Evolutionary conservation across 2,797 vertebrate genomes (phyloP).

Genomic region (Pipistrellus pipistrellus): DNA sequence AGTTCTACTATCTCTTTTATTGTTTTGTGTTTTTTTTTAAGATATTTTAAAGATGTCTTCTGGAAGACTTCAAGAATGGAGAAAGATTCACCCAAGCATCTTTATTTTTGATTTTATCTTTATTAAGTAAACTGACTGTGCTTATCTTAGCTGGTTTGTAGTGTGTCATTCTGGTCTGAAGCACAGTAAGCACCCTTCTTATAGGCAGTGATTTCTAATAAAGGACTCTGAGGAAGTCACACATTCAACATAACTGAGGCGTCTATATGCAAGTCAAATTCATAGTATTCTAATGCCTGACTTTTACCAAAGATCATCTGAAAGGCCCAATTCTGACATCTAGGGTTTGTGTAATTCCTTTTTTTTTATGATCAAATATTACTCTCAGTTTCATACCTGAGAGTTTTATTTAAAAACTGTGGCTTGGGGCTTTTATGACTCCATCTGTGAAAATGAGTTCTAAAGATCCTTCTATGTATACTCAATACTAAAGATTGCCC

Average conservation of each 20-base stretch:
- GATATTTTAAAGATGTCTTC: constrained; percentile 22
- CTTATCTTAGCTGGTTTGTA: not conserved
- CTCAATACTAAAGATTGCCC: not conserved
- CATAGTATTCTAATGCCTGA: constrained; percentile 32
- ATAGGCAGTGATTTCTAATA: not conserved
- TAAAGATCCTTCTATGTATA: not conserved
- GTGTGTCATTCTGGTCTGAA: not conserved
- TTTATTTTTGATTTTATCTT: constrained; percentile 16
- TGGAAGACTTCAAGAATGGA: constrained; percentile 37
- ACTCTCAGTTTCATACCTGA: not conserved
- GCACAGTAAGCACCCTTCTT: not conserved
- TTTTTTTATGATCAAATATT: constrained; percentile 19
- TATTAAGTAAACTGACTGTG: not conserved
- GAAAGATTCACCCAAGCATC: constrained; percentile 48
- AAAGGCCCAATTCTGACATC: not conserved
- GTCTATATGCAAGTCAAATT: not conserved
- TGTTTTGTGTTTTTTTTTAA: not conserved
- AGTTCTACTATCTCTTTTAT: not conserved
- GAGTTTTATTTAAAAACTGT: not conserved
- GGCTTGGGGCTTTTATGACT: not conserved
- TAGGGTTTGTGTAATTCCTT: constrained; percentile 6
- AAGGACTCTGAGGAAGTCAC: not conserved
- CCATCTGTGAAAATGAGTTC: not conserved
- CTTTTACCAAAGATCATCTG: constrained; percentile 53
- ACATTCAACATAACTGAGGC: not conserved